Percentiles rank a stretch among this genome's conserved stretches.
These are phyloP conservation scores for Leptopilina drosophilae DNA, from an alignment of 2,888 invertebrate species.

Conservation along the genomic window DNA sequence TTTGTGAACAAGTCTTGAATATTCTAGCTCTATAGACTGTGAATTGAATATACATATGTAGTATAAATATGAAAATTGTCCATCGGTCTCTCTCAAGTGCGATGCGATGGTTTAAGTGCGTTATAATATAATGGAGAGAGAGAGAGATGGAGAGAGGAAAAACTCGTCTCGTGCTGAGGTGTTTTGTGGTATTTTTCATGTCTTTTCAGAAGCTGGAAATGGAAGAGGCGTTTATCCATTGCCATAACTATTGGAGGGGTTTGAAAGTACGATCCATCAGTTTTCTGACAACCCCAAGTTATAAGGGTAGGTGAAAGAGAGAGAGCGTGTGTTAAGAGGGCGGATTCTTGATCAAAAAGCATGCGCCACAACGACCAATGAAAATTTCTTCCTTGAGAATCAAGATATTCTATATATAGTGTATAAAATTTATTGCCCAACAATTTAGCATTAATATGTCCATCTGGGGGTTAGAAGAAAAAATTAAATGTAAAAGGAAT, in stretches of 20 bases:
- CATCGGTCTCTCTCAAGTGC: conserved; percentile 28
- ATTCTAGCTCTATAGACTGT: background rate
- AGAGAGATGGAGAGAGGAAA: background rate
- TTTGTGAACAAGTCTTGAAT: background rate
- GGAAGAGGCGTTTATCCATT: conserved; percentile 66
- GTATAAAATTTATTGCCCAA: conserved; percentile 3
- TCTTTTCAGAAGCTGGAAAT: conserved; percentile 40
- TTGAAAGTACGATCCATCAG: conserved; percentile 66
- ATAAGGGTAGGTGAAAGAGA: conserved; percentile 9
- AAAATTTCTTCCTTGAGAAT: conserved; percentile 29
- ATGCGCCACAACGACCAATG: conserved; percentile 55
- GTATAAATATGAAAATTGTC: conserved; percentile 29
- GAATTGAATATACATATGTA: background rate
- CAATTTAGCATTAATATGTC: background rate
- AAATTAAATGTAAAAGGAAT: background rate
- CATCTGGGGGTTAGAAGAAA: background rate
- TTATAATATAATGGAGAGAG: too few relatives aligned
- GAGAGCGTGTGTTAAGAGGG: conserved; percentile 41
- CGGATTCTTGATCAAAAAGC: conserved; percentile 51
- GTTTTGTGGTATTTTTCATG: conserved; percentile 39
- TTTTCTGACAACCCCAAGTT: conserved; percentile 61
- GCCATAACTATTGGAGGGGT: conserved; percentile 51
- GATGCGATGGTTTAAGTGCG: too few relatives aligned
- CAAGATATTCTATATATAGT: background rate
- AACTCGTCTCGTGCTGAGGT: conserved; percentile 9